A percentile compares a stretch with the other conserved stretches of the same genome.
Evolutionary conservation across 2,888 invertebrate genomes (phyloP).

Genomic region (Amblyjoppa fuscipennis): DNA sequence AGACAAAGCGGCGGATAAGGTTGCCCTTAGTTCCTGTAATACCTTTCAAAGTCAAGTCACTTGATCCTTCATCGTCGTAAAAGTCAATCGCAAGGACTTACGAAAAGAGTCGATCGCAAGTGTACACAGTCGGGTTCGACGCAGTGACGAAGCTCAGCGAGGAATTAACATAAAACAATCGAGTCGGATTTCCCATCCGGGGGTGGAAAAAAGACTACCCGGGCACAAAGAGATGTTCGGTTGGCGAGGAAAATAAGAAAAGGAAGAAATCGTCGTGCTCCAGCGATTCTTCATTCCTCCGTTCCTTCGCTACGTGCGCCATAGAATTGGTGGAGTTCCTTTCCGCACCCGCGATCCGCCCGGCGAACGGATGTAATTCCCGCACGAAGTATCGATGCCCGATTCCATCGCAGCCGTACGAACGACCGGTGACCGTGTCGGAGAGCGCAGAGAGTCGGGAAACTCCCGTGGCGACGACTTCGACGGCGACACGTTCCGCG

Average conservation of each 20-base stretch:
- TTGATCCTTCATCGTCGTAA: not conserved
- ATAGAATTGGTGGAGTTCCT: slow-evolving; percentile 44
- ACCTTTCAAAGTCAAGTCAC: not conserved
- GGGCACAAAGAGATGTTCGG: not conserved
- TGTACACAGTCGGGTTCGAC: not conserved
- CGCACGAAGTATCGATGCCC: slow-evolving; percentile 55
- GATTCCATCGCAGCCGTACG: slow-evolving; percentile 54
- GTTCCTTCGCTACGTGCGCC: slow-evolving; percentile 12
- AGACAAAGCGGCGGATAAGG: not conserved
- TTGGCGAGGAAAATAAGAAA: not conserved
- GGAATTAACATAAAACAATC: not conserved
- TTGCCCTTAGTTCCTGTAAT: not conserved
- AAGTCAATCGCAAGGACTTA: not conserved
- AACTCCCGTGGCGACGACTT: not conserved
- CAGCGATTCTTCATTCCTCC: slow-evolving; percentile 31
- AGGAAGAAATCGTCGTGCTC: slow-evolving; percentile 12
- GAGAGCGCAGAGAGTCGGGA: slow-evolving; percentile 17
- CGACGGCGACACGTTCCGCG: slow-evolving; percentile 8
- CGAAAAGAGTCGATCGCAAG: not conserved
- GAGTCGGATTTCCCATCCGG: not conserved
- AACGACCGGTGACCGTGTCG: slow-evolving; percentile 8
- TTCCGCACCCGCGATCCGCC: not conserved
- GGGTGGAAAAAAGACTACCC: not conserved
- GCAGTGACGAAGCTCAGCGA: not conserved
- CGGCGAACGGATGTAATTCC: slow-evolving; percentile 55